Percentiles rank a stretch among this genome's conserved stretches.
Conservation (phyloP, 2,797 vertebrate genomes). For the Lerista edwardsae region DNA sequence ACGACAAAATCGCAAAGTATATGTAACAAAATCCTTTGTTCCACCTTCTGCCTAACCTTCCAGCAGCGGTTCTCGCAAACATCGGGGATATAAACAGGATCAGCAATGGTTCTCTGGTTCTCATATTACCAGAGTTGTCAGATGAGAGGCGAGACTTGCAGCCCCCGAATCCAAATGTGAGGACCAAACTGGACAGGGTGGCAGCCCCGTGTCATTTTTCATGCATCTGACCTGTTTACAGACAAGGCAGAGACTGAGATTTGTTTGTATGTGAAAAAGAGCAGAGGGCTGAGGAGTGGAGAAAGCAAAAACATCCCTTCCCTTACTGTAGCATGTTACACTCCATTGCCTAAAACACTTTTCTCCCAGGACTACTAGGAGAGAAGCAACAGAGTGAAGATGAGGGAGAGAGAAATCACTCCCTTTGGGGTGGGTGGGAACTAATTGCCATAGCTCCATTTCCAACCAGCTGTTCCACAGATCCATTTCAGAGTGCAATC, state of each 20-base stretch:
- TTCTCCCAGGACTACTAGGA: no score
- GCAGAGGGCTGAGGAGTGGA: no score
- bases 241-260: no score
- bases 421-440: background rate
- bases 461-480: background rate
- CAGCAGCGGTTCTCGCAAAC: fast-evolving
- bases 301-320: no score
- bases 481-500: no score
- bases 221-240: background rate
- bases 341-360: no score
- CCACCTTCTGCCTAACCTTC: background rate
- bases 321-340: no score
- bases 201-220: background rate
- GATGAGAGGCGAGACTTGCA: background rate
- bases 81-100: background rate
- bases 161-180: background rate
- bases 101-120: background rate
- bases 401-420: no score
- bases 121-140: background rate
- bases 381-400: no score
- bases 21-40: background rate
- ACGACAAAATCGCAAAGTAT: fast-evolving
- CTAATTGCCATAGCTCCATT: background rate
- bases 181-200: background rate
- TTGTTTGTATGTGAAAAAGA: no score